phyloP scores from a whole-genome alignment of 2,113 vertebrate genomes.

The Aptenodytes patagonicus region DNA sequence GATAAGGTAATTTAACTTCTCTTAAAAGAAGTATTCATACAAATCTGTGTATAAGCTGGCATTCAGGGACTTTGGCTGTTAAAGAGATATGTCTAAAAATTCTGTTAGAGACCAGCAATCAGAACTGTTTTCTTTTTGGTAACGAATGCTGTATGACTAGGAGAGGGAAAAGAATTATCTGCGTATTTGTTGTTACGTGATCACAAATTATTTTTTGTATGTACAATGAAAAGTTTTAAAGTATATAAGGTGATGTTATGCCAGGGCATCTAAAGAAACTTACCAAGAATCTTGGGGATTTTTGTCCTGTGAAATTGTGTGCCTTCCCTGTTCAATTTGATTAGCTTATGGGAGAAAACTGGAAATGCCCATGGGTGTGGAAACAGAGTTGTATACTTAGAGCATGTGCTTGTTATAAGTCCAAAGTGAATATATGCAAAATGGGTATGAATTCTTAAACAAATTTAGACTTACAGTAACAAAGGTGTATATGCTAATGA shows the following conservation, averaged over 20 bases:
- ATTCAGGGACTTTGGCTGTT: not conserved
- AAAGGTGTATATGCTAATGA: not conserved
- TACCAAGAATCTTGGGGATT: not conserved
- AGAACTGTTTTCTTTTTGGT: not conserved
- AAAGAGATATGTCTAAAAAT: not conserved
- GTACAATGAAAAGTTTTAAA: not conserved
- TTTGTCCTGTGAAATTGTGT: not conserved
- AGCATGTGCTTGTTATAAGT: not conserved
- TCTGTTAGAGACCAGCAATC: not conserved
- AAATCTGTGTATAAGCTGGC: not conserved
- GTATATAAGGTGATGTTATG: not conserved
- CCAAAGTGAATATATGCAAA: not conserved
- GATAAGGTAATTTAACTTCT: not conserved
- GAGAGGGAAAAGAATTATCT: not conserved
- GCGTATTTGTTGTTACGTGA: fast-evolving
- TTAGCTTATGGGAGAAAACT: not conserved
- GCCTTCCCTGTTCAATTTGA: not conserved
- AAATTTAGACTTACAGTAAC: not conserved
- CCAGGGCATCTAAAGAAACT: not conserved
- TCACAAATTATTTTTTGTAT: not conserved
- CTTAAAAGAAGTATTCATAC: not conserved
- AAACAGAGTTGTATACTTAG: not conserved
- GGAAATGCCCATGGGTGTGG: not conserved
- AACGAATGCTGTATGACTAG: fast-evolving
- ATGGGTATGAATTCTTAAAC: not conserved